phyloP scores from a whole-genome alignment of 1,140 invertebrate species.

The Anagrus nilaparvatae region DNA sequence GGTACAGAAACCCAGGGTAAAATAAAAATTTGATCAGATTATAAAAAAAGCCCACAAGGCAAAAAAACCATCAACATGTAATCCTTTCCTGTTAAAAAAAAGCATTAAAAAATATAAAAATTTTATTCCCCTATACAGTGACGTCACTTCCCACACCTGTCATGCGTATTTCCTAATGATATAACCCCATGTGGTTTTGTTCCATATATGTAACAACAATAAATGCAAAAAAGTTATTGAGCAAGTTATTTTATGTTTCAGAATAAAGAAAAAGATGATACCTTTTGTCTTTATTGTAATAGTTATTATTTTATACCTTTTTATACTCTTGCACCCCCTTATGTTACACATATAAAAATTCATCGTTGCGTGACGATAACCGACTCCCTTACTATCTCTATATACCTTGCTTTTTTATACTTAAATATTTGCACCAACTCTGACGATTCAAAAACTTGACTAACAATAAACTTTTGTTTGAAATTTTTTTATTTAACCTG shows the following conservation, averaged over 20 bases:
- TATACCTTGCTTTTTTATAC: slow-evolving; percentile 12
- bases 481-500: slow-evolving; percentile 2
- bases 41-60: too few relatives aligned
- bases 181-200: slow-evolving; percentile 27
- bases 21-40: too few relatives aligned
- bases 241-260: slow-evolving; percentile 26
- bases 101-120: too few relatives aligned
- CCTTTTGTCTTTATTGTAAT: neutral
- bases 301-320: slow-evolving; percentile 26
- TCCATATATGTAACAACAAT: neutral
- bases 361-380: slow-evolving; percentile 37
- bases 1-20: too few relatives aligned
- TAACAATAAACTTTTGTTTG: slow-evolving; percentile 1
- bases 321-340: too few relatives aligned
- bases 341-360: too few relatives aligned
- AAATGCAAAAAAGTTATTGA: slow-evolving; percentile 13
- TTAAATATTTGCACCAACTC: slow-evolving; percentile 13
- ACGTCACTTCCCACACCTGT: slow-evolving; percentile 43
- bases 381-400: slow-evolving; percentile 13
- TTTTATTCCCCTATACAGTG: too few relatives aligned
- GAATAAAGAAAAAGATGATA: slow-evolving; percentile 15
- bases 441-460: slow-evolving; percentile 8
- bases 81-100: too few relatives aligned
- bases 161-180: slow-evolving; percentile 42
- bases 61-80: too few relatives aligned